Percentiles rank a stretch among this genome's conserved stretches.
phyloP scores from a whole-genome alignment of 2,797 vertebrate species.

The Denticeps clupeoides region DNA sequence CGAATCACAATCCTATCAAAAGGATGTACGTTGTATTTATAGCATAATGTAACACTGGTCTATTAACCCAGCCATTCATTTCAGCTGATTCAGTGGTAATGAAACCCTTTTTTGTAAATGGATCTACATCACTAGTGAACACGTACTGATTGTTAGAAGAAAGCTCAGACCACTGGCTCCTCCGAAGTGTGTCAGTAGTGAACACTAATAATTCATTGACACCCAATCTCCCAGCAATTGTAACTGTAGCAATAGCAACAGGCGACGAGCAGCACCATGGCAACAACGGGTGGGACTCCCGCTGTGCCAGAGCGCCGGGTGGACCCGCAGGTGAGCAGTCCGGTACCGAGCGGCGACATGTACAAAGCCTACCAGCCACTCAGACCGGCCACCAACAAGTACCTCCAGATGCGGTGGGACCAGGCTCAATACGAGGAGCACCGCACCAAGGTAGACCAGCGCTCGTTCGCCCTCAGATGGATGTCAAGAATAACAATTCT shows the following conservation, averaged over 20 bases:
- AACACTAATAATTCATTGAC: constrained; percentile 31
- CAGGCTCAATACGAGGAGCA: constrained; percentile 44
- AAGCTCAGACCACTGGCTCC: constrained; percentile 6
- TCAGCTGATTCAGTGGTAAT: too few relatives aligned
- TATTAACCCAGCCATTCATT: too few relatives aligned
- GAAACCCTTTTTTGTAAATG: too few relatives aligned
- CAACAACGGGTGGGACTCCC: too few relatives aligned
- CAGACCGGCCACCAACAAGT: constrained; percentile 53
- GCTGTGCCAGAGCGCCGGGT: too few relatives aligned
- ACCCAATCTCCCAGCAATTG: constrained; percentile 30
- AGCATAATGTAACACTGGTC: too few relatives aligned
- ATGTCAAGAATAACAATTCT: background rate
- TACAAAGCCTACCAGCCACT: constrained; percentile 56
- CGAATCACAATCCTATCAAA: too few relatives aligned
- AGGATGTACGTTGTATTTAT: too few relatives aligned
- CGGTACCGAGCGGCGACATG: constrained; percentile 37
- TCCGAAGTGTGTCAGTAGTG: constrained; percentile 14
- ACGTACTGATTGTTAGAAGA: too few relatives aligned
- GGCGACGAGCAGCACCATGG: too few relatives aligned
- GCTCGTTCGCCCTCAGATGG: background rate
- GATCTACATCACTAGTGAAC: too few relatives aligned
- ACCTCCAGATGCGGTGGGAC: constrained; percentile 64
- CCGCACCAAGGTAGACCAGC: constrained; percentile 55
- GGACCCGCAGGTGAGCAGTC: constrained; percentile 15
- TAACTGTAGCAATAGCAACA: too few relatives aligned